phyloP scores from a whole-genome alignment of 1,140 invertebrate genomes.

The Pseudomyrmex pallidus region DNA sequence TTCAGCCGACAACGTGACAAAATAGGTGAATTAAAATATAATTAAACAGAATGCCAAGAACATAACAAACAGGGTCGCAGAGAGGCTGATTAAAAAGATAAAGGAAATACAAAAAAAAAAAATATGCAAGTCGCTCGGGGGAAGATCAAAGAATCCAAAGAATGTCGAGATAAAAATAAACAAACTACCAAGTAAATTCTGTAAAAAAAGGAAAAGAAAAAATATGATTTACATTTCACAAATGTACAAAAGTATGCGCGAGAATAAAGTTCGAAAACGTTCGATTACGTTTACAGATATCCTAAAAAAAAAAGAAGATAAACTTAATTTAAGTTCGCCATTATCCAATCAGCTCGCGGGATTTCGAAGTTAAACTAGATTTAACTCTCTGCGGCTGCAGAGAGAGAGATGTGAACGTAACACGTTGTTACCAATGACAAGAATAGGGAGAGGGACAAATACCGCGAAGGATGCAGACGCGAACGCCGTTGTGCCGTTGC shows the following conservation, averaged over 20 bases:
- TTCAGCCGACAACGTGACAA: too few species aligned
- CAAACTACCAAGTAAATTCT: not conserved
- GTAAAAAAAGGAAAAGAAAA: not conserved
- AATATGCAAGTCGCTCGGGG: too few species aligned
- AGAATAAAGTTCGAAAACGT: not conserved
- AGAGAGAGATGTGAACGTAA: conserved; percentile 14
- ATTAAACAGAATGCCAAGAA: too few species aligned
- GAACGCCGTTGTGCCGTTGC: not conserved
- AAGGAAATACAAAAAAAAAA: too few species aligned
- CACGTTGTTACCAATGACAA: not conserved
- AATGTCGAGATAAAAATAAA: too few species aligned
- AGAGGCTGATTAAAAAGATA: too few species aligned
- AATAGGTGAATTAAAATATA: too few species aligned
- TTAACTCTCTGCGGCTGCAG: conserved; percentile 28
- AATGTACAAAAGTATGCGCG: not conserved
- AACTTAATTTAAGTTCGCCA: conserved; percentile 54
- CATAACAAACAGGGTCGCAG: too few species aligned
- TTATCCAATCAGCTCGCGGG: conserved; percentile 28
- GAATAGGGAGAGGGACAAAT: not conserved
- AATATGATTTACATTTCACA: not conserved
- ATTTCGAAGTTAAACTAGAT: conserved; percentile 41
- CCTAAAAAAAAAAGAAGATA: conserved; percentile 20
- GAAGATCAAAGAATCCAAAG: too few species aligned
- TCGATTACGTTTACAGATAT: not conserved
- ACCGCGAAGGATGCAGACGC: not conserved